Evolutionary conservation across 2,113 vertebrate genomes (phyloP).

Genomic region (Mobula hypostoma): DNA sequence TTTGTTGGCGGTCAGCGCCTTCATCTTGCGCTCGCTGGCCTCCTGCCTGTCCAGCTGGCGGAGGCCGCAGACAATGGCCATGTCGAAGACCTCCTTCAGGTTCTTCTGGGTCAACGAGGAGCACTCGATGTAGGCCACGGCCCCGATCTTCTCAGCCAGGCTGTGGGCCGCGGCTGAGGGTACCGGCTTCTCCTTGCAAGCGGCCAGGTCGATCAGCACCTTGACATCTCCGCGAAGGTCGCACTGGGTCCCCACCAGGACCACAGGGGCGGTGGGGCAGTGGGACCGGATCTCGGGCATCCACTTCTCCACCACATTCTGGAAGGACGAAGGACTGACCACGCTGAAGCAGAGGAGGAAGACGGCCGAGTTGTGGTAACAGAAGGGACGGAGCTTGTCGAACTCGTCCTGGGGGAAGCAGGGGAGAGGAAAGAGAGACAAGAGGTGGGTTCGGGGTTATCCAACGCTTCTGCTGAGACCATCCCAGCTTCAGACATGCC

Average conservation of each 20-base stretch:
- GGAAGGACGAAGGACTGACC: constrained; percentile 70
- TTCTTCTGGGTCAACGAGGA: constrained; percentile 75
- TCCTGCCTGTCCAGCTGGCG: constrained; percentile 53
- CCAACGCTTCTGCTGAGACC: no score
- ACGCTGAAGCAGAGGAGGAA: constrained; percentile 77
- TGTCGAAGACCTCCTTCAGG: constrained; percentile 74
- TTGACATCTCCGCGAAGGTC: constrained; percentile 72
- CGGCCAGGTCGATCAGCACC: constrained; percentile 64
- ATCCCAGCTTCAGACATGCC: no score
- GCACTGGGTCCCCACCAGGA: constrained; percentile 72
- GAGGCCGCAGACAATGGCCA: constrained; percentile 65
- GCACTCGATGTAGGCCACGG: constrained; percentile 68
- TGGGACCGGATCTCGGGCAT: constrained; percentile 64
- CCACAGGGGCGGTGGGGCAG: constrained; percentile 61
- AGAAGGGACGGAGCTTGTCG: constrained; percentile 72
- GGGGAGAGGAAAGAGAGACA: constrained; percentile 22
- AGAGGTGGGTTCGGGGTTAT: neutral
- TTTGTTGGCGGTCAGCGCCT: constrained; percentile 63
- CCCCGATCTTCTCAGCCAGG: constrained; percentile 61
- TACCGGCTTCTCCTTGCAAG: constrained; percentile 59
- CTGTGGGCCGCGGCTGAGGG: constrained; percentile 54
- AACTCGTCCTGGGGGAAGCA: constrained; percentile 64
- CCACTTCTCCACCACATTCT: constrained; percentile 72
- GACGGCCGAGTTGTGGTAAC: constrained; percentile 66
- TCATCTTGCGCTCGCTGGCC: constrained; percentile 59